phyloP scores from a whole-genome alignment of 2,797 vertebrate species.

The Pempheris klunzingeri region DNA sequence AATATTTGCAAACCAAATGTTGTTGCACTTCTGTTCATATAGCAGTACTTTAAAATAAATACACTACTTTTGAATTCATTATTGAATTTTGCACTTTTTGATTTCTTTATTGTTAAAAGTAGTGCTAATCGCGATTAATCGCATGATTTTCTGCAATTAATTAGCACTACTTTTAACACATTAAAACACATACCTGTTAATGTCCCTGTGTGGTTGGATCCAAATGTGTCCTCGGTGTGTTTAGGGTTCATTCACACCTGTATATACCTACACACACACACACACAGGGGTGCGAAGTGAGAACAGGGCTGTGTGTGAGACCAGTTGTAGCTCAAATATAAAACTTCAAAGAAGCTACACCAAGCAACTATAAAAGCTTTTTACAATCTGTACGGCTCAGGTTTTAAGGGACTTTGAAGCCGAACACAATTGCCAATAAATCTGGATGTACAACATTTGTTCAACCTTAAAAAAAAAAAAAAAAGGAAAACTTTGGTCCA shows the following conservation, averaged over 20 bases:
- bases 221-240: slow-evolving; percentile 1
- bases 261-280: neutral
- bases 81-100: too few relatives aligned
- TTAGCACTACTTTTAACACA: too few relatives aligned
- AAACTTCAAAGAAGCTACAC: slow-evolving; percentile 49
- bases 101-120: too few relatives aligned
- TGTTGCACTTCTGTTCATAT: too few relatives aligned
- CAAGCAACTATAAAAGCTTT: slow-evolving; percentile 36
- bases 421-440: neutral
- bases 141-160: too few relatives aligned
- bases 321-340: slow-evolving; percentile 29
- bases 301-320: slow-evolving; percentile 34
- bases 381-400: slow-evolving; percentile 32
- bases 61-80: too few relatives aligned
- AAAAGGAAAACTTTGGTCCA: neutral
- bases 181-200: slow-evolving; percentile 9
- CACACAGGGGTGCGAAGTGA: neutral
- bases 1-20: too few relatives aligned
- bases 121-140: too few relatives aligned
- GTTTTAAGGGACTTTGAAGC: slow-evolving; percentile 38
- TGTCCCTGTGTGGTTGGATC: slow-evolving; percentile 25
- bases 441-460: slow-evolving; percentile 28
- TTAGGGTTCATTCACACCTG: neutral
- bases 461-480: slow-evolving; percentile 9
- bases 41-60: too few relatives aligned